phyloP scores from a whole-genome alignment of 2,888 invertebrate species.

The Watsonalla cultraria region DNA sequence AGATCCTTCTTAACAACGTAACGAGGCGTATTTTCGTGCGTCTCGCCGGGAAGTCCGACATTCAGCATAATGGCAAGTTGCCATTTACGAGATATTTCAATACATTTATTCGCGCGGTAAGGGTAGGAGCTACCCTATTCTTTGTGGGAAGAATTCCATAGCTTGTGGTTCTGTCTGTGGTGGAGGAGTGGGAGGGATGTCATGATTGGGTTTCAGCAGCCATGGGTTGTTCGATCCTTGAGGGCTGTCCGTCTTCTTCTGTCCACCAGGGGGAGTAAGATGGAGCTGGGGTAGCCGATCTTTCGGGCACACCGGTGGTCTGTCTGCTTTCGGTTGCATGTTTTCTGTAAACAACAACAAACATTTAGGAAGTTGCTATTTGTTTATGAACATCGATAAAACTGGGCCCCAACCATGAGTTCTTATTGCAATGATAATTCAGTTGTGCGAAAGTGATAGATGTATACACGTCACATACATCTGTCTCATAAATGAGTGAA shows the following conservation, averaged over 20 bases:
- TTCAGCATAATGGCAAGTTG: conserved; percentile 64
- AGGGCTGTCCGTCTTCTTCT: conserved; percentile 45
- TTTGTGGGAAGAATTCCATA: conserved; percentile 59
- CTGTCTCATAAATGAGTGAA: too few species aligned
- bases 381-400: neutral
- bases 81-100: conserved; percentile 51
- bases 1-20: conserved; percentile 38
- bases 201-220: conserved; percentile 63
- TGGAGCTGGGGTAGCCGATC: conserved; percentile 54
- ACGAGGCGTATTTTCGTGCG: conserved; percentile 60
- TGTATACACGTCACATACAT: too few species aligned
- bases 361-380: conserved; percentile 3
- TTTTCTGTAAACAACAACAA: conserved; percentile 33
- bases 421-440: too few species aligned
- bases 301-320: conserved; percentile 57
- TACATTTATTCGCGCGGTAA: conserved; percentile 30
- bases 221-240: conserved; percentile 46
- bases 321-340: conserved; percentile 68
- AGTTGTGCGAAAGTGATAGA: too few species aligned
- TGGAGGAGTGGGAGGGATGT: conserved; percentile 67
- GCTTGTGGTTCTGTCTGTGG: conserved; percentile 56
- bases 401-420: too few species aligned
- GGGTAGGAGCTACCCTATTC: conserved; percentile 53
- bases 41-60: conserved; percentile 52
- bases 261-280: conserved; percentile 55